Base-by-base conservation (phyloP, 2,113 vertebrate species). In the Anas platyrhynchos region DNA sequence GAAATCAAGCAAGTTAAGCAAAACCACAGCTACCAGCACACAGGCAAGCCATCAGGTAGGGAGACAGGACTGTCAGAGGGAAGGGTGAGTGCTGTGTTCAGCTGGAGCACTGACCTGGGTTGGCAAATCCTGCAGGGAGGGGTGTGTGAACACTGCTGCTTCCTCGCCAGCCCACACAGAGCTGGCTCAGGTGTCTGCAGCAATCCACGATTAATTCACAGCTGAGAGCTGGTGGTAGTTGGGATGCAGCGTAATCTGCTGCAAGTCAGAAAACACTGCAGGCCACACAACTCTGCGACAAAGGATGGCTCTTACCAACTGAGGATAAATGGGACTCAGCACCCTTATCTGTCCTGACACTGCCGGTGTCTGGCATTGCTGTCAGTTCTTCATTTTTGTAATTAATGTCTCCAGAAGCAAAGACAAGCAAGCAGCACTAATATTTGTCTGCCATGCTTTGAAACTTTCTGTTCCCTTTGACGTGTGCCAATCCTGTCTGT, bases 121-220 rank as follows among this genome's bases (percentile, higher is more conserved):
- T 25, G 74, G 63, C 25, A 68, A 17, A 9, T 80, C 21, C 34
- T 5, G 0, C 9, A 18, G 27, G 43, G 54, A 81, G 21, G 44
- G 8, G 17, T 32, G 29, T 23, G 1, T 1, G 16, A 44, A 5
- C 22, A 18, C 13, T 13, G 36, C 13, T 7, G 7, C 9, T 41
- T 44, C 15, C 4, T 2, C 7, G 32, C 25, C 68, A 78, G 38
- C 27, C 31, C 38, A 6, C 13, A 3, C 23, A 61, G 38, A 38
- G 31, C 43, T 21, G 6, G 14, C 16, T 58, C 63, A 36, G 65
- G 32, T 46, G 67, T 61, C 59, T 68, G 67, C 52, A 27, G 13
- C 1, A 1, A 7, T 26, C n/a, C 72, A 20, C n/a, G 23, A 13
- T 21, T n/a, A 27, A 38, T 8, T 69, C 58, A 7, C 32, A 14